Evolutionary conservation across 1,140 invertebrate genomes (phyloP), one percentile per base, ranked within the genome.

Genomic region (Aphelenchoides besseyi): DNA sequence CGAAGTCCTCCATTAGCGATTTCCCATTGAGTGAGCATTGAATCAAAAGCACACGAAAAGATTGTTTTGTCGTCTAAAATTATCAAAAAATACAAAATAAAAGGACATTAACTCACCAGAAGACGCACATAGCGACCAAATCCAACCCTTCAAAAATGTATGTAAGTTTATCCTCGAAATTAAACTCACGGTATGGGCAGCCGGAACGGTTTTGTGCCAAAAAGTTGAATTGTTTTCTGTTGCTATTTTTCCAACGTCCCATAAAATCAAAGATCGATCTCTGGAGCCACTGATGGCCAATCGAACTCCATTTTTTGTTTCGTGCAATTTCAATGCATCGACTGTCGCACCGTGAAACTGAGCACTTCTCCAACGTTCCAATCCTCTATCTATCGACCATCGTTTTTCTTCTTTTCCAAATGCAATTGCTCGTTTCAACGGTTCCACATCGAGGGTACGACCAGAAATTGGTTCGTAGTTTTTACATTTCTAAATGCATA

Each of bases 381-480:
- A 33, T 1, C 26, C 12, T 29, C 36, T 16, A 53, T 66, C 30
- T 29, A n/a, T 30, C 1, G 1, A 12, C 63, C 63, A 66, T 3
- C 63, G 63, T n/a, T 66, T 66, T 30, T 66, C 36, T 53, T 66
- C 63, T 8, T 32, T 16, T 30, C 30, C 63, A 53, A 66, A 36
- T 12, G 63, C 16, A 29, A 66, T 2, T 33, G 63, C 63, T 32
- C 63, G 30, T 53, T 33, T 66, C 63, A 29, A 29, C 3, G 63
- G 63, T 29, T 66, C 63, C 12, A 28, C 26, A 59, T 66, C 63
- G 16, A 66, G 12, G 30, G 29, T 66, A 2, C 63, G 1, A 18
- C 18, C 12, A 12, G 30, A 37, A 8, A 66, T 35, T 12, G 63
- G 63, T 3, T 59, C 55, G 55, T 8, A 59, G 55, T 23, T 33